phyloP scores from a whole-genome alignment of 1,140 invertebrate genomes.

The Nilaparvata lugens region DNA sequence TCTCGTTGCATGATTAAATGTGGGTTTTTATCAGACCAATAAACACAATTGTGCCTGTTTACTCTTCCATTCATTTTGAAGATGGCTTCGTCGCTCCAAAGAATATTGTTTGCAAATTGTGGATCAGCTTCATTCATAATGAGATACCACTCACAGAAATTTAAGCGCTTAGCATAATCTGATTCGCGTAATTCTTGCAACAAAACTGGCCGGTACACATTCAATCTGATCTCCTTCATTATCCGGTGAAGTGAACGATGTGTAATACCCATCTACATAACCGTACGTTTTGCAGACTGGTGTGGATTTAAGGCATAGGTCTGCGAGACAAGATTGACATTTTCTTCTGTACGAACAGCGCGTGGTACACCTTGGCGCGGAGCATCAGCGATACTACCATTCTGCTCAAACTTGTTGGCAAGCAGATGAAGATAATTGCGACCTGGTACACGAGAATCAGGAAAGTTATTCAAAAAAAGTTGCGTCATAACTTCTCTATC shows the following conservation, averaged over 20 bases:
- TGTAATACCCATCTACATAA: neutral
- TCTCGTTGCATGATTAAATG: too few relatives aligned
- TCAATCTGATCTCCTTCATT: neutral
- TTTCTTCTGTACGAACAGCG: slow-evolving; percentile 2
- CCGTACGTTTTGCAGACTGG: neutral
- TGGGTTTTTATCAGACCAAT: too few relatives aligned
- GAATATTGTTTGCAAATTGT: slow-evolving; percentile 4
- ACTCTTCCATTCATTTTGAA: slow-evolving; percentile 1
- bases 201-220: slow-evolving; percentile 4
- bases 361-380: neutral
- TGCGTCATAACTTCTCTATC: too few relatives aligned
- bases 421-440: too few relatives aligned
- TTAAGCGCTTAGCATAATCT: neutral
- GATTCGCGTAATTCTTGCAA: slow-evolving; percentile 7
- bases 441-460: too few relatives aligned
- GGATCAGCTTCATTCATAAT: neutral
- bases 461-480: too few relatives aligned
- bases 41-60: slow-evolving; percentile 7
- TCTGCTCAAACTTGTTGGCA: neutral
- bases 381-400: slow-evolving; percentile 7
- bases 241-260: too few relatives aligned
- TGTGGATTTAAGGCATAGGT: neutral
- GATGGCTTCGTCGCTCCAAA: neutral
- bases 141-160: slow-evolving; percentile 7
- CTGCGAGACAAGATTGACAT: neutral